Conservation (phyloP, 2,113 vertebrate species). For the Lampris incognitus region DNA sequence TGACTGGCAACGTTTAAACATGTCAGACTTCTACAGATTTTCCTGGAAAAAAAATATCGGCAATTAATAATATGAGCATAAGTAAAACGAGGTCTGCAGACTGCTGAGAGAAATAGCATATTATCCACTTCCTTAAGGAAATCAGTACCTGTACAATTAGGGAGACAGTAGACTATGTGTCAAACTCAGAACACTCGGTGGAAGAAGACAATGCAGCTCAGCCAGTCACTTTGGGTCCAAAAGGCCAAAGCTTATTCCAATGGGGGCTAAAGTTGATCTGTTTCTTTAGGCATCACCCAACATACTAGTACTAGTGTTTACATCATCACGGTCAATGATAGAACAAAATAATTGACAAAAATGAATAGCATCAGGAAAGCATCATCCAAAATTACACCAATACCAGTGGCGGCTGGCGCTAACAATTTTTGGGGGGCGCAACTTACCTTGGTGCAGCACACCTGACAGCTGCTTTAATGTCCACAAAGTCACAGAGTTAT, state of each 20-base stretch:
- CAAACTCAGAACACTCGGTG: slow-evolving; percentile 23
- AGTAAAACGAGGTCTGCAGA: slow-evolving; percentile 16
- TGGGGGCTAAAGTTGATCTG: slow-evolving; percentile 1
- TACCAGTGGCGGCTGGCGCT: not conserved
- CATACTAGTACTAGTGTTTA: not conserved
- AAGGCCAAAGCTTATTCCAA: not conserved
- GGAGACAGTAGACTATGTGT: slow-evolving; percentile 32
- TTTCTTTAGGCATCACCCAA: slow-evolving; percentile 13
- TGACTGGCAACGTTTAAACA: not conserved
- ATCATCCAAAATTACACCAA: slow-evolving; percentile 23
- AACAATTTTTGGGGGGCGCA: too few species aligned
- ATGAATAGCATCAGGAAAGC: slow-evolving; percentile 16
- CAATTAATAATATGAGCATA: slow-evolving; percentile 17
- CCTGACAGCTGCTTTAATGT: too few species aligned
- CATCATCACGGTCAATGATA: not conserved
- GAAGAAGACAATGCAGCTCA: slow-evolving; percentile 13
- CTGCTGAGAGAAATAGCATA: slow-evolving; percentile 8
- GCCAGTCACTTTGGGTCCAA: slow-evolving; percentile 26
- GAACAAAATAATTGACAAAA: slow-evolving; percentile 2
- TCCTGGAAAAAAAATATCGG: not conserved
- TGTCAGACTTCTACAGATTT: not conserved
- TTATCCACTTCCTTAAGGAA: slow-evolving; percentile 32
- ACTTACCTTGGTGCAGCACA: too few species aligned
- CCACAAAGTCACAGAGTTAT: too few species aligned
- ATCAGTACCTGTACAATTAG: slow-evolving; percentile 31